These are phyloP conservation scores for Schizothorax lantsangensis DNA, from an alignment of 2,797 vertebrate species.

Conservation along the genomic window DNA sequence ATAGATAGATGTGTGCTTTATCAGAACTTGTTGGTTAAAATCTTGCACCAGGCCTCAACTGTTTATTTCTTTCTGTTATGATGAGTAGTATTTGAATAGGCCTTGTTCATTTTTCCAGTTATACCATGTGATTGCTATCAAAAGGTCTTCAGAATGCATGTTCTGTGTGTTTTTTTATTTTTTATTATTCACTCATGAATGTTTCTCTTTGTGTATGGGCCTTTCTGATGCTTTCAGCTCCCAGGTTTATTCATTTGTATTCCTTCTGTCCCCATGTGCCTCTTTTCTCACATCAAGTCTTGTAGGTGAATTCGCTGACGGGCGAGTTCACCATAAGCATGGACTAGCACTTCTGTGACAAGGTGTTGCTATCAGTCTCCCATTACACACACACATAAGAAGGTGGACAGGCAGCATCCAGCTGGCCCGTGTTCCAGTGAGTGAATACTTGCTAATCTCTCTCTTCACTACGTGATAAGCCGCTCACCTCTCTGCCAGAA, in stretches of 20 bases:
- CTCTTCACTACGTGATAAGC: conserved; percentile 62
- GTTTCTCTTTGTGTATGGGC: conserved; percentile 4
- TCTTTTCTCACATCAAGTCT: conserved; percentile 31
- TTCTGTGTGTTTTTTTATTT: neutral
- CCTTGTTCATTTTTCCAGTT: neutral
- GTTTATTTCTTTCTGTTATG: neutral
- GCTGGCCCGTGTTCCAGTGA: conserved; percentile 54
- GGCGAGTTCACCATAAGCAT: conserved; percentile 9
- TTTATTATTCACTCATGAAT: neutral
- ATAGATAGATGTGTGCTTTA: neutral
- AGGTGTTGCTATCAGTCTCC: conserved; percentile 40
- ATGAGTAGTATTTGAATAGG: neutral
- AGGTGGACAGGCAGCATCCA: conserved; percentile 55
- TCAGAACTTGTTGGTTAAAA: neutral
- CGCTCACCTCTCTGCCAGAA: conserved; percentile 58
- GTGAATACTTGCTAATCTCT: conserved; percentile 62
- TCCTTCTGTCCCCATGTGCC: neutral
- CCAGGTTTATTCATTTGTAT: conserved; percentile 20
- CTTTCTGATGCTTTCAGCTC: neutral
- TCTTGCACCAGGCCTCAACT: neutral
- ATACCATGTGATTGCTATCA: neutral
- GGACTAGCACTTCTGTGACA: conserved; percentile 38
- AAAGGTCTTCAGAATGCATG: neutral
- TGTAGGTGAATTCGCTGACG: conserved; percentile 27
- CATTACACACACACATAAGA: conserved; percentile 22